These are phyloP conservation scores for Geophilus truncorum DNA, from an alignment of 2,888 invertebrate species.

Conservation along the genomic window DNA sequence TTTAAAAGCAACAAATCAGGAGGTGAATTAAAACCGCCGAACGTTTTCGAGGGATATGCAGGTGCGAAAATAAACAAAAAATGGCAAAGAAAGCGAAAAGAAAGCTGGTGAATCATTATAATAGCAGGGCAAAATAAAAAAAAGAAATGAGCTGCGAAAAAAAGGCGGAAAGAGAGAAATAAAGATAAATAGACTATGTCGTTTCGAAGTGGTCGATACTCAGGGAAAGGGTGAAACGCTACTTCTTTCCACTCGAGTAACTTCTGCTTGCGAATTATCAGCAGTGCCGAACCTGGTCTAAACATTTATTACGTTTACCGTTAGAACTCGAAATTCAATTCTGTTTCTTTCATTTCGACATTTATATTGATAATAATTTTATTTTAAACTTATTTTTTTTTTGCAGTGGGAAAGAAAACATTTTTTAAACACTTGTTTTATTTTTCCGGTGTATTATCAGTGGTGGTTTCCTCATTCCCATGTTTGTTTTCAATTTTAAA, in stretches of 20 bases:
- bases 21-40: not conserved
- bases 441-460: too few species aligned
- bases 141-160: not conserved
- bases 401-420: not conserved
- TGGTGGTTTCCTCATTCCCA: too few species aligned
- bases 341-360: too few species aligned
- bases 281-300: not conserved
- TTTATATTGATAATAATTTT: not conserved
- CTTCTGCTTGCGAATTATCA: not conserved
- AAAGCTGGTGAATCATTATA: not conserved
- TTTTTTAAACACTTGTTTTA: not conserved
- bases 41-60: not conserved
- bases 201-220: not conserved
- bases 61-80: not conserved
- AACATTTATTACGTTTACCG: not conserved
- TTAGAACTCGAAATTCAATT: too few species aligned
- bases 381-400: not conserved
- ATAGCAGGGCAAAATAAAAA: not conserved
- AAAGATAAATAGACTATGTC: conserved; percentile 10
- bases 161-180: not conserved
- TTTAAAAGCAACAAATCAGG: not conserved
- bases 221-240: not conserved
- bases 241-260: not conserved
- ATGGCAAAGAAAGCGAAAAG: not conserved
- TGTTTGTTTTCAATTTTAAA: too few species aligned